A percentile compares a stretch with the other conserved stretches of the same genome.
Conservation (phyloP, 2,113 vertebrate genomes). For the Rhinogobius similis region DNA sequence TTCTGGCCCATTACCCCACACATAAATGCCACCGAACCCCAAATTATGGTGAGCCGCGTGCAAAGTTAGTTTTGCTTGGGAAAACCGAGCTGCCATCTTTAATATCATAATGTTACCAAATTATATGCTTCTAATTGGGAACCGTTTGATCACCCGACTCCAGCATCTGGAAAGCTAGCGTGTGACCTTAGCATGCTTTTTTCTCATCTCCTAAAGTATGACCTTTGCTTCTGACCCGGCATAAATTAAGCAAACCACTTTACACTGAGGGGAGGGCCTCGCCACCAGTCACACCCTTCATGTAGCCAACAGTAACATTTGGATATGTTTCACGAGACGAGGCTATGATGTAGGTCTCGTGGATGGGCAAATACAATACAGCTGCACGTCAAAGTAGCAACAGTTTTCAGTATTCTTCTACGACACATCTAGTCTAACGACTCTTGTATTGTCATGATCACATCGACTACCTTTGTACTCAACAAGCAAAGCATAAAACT, state of each 20-base stretch:
- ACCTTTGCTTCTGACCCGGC: constrained; percentile 66
- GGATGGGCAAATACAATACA: constrained; percentile 40
- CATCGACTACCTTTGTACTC: neutral
- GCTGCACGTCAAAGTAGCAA: constrained; percentile 25
- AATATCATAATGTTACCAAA: constrained; percentile 79
- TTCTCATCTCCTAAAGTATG: constrained; percentile 59
- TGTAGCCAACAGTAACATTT: constrained; percentile 42
- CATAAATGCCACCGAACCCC: constrained; percentile 64
- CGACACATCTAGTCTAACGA: neutral
- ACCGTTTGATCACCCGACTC: constrained; percentile 71
- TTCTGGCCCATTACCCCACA: constrained; percentile 46
- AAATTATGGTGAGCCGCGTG: constrained; percentile 80
- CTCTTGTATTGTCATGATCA: too few species aligned
- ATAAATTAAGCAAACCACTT: constrained; percentile 69
- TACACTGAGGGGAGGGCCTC: constrained; percentile 47
- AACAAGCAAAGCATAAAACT: neutral
- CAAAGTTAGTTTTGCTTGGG: constrained; percentile 79
- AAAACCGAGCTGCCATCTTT: constrained; percentile 79
- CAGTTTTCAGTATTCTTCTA: neutral
- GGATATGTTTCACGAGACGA: constrained; percentile 7
- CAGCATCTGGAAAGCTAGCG: constrained; percentile 68
- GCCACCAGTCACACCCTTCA: constrained; percentile 66
- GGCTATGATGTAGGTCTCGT: constrained; percentile 53
- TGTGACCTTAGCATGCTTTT: constrained; percentile 61
- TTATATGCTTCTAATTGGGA: constrained; percentile 79